phyloP scores from a whole-genome alignment of 2,888 invertebrate species.

The Rhaphigaster nebulosa region DNA sequence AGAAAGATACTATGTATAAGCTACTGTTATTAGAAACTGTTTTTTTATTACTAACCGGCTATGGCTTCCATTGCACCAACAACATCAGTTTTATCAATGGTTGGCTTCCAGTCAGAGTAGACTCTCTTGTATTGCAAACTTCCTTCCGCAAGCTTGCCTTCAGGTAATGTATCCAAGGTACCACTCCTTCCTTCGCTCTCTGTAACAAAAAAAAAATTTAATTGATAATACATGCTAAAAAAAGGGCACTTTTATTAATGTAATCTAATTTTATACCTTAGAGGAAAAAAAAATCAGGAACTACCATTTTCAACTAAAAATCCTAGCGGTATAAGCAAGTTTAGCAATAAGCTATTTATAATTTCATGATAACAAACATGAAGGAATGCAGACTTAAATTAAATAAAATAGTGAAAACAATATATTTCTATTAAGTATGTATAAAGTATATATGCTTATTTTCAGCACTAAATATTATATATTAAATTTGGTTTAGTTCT shows the following conservation, averaged over 20 bases:
- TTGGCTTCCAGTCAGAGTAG: constrained; percentile 85
- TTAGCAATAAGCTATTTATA: too few species aligned
- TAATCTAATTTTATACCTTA: background rate
- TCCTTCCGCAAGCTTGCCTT: constrained; percentile 75
- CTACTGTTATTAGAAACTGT: background rate
- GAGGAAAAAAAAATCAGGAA: background rate
- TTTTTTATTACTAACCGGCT: constrained; percentile 75
- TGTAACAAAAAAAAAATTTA: constrained; percentile 67
- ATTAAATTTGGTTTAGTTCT: too few species aligned
- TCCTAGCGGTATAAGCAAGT: too few species aligned
- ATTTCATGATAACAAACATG: too few species aligned
- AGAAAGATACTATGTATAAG: constrained; percentile 63
- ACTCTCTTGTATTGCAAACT: constrained; percentile 73
- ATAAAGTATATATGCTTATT: too few species aligned
- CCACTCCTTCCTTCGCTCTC: constrained; percentile 83
- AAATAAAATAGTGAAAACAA: background rate
- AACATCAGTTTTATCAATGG: constrained; percentile 86
- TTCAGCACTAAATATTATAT: too few species aligned
- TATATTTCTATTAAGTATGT: too few species aligned
- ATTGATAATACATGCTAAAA: background rate
- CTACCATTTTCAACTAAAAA: background rate
- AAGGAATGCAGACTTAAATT: constrained; percentile 16
- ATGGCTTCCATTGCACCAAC: constrained; percentile 88
- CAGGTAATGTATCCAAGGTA: constrained; percentile 81
- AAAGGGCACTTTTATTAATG: background rate